Base-by-base conservation (phyloP, 2,888 invertebrate genomes). In the Unio pictorum region DNA sequence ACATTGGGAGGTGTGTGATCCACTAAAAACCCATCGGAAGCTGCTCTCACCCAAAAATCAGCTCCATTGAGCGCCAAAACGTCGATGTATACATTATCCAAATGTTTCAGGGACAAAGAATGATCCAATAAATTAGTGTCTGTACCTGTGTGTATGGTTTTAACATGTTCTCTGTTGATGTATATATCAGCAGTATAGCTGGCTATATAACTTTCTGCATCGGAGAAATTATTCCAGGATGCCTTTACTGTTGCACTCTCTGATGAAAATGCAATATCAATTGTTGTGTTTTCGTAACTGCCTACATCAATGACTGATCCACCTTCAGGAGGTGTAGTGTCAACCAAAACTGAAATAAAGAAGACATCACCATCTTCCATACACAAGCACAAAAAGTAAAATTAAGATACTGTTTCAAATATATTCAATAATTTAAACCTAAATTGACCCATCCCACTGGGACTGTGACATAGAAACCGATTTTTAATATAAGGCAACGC, bases 51-150 rank as follows among this genome's bases (percentile, higher is more conserved):
- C 23, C 69, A 69, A 5, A 75, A 66, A 11, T 72, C 76, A 23
- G 84, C 84, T 6, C 83, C 81, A 73, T 85, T 84, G 34, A 69
- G 74, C 4, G 80, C 83, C 65, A 73, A 69, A 6, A 85, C 72
- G 11, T 69, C 64, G 28, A 79, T 72, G 11, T 67, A 45, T 7
- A 80, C 72, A 17, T 64, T 23, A 30, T 80, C 80, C 4, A 65
- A 34, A 61, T 80, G 78, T 17, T 70, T 64, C 59, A 77, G 64
- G 28, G 72, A 30, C n/a, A 80, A 54, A 5, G 80, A 69, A 55
- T 77, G 71, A 57, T 80, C 80, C 8, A 69, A 64, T 54, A 77
- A 74, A 4, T 65, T 34, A n/a, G 65, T 68, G 1, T 45, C 26
- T 18, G 65, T 55, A 17, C 72, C 75, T n/a, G 71, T 72, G 30